phyloP scores from a whole-genome alignment of 2,113 vertebrate species.

The Gavia stellata region DNA sequence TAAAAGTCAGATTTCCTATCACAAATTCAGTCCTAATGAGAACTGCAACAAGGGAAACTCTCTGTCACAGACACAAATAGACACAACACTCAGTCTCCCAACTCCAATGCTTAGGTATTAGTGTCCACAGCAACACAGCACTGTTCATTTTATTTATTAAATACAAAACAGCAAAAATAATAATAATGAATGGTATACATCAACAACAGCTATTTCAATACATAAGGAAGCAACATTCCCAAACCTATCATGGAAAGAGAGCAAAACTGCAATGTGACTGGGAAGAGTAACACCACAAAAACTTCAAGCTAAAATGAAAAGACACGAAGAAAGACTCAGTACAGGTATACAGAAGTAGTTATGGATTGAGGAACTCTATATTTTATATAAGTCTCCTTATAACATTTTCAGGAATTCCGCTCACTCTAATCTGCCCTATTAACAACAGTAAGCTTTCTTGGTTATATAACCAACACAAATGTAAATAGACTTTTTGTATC shows the following conservation, averaged over 20 bases:
- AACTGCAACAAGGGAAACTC: neutral
- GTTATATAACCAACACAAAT: neutral
- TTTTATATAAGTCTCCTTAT: neutral
- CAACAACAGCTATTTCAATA: neutral
- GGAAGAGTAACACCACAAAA: neutral
- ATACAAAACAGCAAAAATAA: neutral
- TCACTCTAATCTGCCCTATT: neutral
- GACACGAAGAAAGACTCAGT: neutral
- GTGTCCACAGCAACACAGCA: slow-evolving; percentile 16
- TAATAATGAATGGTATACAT: neutral
- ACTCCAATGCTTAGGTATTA: neutral
- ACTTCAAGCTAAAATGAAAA: neutral
- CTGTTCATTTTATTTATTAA: neutral
- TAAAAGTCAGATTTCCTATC: neutral
- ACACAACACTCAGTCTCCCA: neutral
- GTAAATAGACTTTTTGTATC: neutral
- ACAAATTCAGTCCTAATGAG: neutral
- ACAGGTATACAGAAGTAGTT: neutral
- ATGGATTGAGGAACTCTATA: neutral
- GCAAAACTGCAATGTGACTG: neutral
- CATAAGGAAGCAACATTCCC: neutral
- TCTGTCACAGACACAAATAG: neutral
- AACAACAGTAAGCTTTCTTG: neutral
- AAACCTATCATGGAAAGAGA: neutral
- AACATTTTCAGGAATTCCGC: neutral